Conservation (phyloP, 1,140 invertebrate species). For the Drosophila melanica region DNA sequence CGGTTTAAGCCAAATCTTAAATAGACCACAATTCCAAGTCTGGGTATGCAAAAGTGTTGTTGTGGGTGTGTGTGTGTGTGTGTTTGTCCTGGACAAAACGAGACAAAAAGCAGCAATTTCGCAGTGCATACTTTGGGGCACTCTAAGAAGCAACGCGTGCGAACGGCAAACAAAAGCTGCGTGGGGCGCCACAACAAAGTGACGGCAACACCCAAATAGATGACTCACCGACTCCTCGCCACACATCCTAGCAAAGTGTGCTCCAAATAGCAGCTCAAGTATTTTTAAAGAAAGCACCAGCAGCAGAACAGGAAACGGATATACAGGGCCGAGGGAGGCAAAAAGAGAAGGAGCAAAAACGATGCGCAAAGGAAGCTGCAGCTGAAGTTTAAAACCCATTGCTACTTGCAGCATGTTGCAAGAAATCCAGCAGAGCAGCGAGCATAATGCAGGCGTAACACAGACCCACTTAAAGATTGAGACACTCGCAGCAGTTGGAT, state of each 20-base stretch:
- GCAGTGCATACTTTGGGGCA: conserved; percentile 56
- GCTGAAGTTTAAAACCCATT: conserved; percentile 25
- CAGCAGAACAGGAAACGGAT: conserved; percentile 52
- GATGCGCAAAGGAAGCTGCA: conserved; percentile 51
- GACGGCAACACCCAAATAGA: conserved; percentile 45
- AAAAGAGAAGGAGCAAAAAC: too few species aligned
- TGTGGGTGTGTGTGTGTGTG: background rate
- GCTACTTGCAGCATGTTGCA: conserved; percentile 26
- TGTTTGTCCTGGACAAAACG: conserved; percentile 22
- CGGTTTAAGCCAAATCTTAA: conserved; percentile 29
- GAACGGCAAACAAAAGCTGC: conserved; percentile 61
- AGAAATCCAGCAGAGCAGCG: conserved; percentile 42
- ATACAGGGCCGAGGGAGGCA: conserved; percentile 15
- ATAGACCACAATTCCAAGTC: conserved; percentile 12
- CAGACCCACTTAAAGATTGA: conserved; percentile 60
- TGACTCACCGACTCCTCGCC: conserved; percentile 12
- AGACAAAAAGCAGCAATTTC: conserved; percentile 61
- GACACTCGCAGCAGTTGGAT: conserved; percentile 29
- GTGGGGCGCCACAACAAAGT: conserved; percentile 43
- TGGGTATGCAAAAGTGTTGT: background rate
- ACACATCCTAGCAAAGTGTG: conserved; percentile 28
- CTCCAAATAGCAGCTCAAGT: conserved; percentile 69
- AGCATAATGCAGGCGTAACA: conserved; percentile 48
- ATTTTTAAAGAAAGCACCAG: conserved; percentile 65
- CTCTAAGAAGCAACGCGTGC: conserved; percentile 71